Evolutionary conservation across 2,797 vertebrate species (phyloP).

Genomic region (Melopsittacus undulatus): DNA sequence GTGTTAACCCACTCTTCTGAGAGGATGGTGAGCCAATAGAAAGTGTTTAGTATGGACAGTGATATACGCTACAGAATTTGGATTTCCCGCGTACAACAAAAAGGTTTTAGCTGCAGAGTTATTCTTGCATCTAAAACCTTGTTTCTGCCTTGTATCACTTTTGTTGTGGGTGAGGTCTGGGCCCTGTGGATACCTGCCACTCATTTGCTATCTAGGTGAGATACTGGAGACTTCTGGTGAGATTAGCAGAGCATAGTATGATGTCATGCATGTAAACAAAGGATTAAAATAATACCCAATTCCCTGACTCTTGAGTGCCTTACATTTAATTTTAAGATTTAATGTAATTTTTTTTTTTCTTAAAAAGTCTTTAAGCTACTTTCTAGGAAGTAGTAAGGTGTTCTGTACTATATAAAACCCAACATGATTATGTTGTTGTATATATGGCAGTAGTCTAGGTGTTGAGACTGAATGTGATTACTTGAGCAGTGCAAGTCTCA

Average conservation of each 20-base stretch:
- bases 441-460: neutral
- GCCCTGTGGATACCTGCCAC: neutral
- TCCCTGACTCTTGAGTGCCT: neutral
- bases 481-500: neutral
- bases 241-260: neutral
- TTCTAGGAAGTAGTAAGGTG: neutral
- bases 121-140: neutral
- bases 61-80: neutral
- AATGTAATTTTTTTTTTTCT: neutral
- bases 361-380: neutral
- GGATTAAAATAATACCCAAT: neutral
- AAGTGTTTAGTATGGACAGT: neutral
- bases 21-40: neutral
- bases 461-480: neutral
- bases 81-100: neutral
- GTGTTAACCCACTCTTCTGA: neutral
- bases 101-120: neutral
- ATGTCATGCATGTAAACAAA: neutral
- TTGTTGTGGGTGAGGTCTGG: neutral
- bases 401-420: neutral
- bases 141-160: neutral
- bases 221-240: neutral
- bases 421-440: accelerated
- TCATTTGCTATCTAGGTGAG: neutral
- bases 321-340: neutral